phyloP scores from a whole-genome alignment of 2,888 invertebrate species.

The Drosophila paranaensis region DNA sequence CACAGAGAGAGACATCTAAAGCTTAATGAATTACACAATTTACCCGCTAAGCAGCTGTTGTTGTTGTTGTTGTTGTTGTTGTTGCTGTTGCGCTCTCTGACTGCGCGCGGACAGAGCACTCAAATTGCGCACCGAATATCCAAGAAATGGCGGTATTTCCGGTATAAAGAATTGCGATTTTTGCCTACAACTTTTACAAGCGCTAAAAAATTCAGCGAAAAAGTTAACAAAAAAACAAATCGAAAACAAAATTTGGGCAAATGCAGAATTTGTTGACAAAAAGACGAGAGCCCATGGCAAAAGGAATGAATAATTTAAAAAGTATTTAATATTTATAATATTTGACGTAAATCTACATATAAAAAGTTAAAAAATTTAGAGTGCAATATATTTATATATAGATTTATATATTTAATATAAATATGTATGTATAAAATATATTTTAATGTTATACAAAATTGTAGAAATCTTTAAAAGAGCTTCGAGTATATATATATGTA shows the following conservation, averaged over 20 bases:
- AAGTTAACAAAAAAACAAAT: background rate
- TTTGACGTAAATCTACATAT: background rate
- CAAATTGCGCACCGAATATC: constrained; percentile 84
- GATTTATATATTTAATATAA: background rate
- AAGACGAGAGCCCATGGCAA: constrained; percentile 5
- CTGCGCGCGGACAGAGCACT: constrained; percentile 74
- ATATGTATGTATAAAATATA: background rate
- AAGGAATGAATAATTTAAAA: constrained; percentile 11
- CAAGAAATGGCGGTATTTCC: constrained; percentile 84
- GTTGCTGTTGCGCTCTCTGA: constrained; percentile 80
- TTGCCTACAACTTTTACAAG: constrained; percentile 84
- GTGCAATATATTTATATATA: background rate
- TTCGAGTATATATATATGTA: too few species aligned
- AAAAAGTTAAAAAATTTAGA: background rate
- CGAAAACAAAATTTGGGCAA: background rate
- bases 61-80: constrained; percentile 53
- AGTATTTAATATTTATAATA: background rate
- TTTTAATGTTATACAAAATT: background rate
- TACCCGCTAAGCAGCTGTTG: constrained; percentile 83
- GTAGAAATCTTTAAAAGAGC: constrained; percentile 1
- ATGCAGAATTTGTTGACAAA: constrained; percentile 8
- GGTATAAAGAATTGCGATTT: constrained; percentile 82
- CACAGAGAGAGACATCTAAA: constrained; percentile 12
- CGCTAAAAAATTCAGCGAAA: constrained; percentile 69
- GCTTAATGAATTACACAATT: constrained; percentile 53